Percentiles rank a stretch among this genome's conserved stretches.
These are phyloP conservation scores for Nansenia antarctica DNA, from an alignment of 2,113 vertebrate species.

Conservation along the genomic window DNA sequence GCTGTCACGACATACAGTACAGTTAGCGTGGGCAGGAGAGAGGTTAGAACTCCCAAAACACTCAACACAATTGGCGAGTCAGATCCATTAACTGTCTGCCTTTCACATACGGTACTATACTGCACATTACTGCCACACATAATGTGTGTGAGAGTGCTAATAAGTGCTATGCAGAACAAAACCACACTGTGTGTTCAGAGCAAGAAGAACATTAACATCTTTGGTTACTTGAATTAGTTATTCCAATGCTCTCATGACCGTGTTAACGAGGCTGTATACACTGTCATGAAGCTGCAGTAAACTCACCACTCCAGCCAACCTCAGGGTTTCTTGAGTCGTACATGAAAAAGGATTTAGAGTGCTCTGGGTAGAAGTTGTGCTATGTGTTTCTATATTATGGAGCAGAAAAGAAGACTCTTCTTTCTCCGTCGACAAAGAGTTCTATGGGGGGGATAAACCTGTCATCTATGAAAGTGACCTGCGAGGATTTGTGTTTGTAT, in stretches of 20 bases:
- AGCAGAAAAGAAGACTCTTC: background rate
- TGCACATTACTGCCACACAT: too few relatives aligned
- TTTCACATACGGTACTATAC: too few relatives aligned
- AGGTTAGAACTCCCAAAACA: conserved; percentile 1
- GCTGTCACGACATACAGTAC: background rate
- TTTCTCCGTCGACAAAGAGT: conserved; percentile 6
- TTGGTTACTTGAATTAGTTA: too few relatives aligned
- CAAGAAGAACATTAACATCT: too few relatives aligned
- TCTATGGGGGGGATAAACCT: conserved; percentile 2
- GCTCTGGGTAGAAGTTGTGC: background rate
- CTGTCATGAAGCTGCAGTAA: too few relatives aligned
- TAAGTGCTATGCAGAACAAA: too few relatives aligned
- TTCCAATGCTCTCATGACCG: too few relatives aligned
- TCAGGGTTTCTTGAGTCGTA: too few relatives aligned
- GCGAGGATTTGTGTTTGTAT: background rate
- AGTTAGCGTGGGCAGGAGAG: background rate
- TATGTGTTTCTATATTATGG: background rate
- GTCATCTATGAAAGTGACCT: conserved; percentile 3
- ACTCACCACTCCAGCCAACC: too few relatives aligned
- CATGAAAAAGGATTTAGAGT: background rate
- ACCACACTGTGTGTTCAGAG: too few relatives aligned
- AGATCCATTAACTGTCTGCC: background rate
- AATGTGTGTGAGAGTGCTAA: too few relatives aligned
- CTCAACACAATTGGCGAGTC: background rate
- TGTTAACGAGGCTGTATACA: too few relatives aligned